Evolutionary conservation across 2,797 vertebrate species (phyloP).

Genomic region (Amphiprion clarkii): DNA sequence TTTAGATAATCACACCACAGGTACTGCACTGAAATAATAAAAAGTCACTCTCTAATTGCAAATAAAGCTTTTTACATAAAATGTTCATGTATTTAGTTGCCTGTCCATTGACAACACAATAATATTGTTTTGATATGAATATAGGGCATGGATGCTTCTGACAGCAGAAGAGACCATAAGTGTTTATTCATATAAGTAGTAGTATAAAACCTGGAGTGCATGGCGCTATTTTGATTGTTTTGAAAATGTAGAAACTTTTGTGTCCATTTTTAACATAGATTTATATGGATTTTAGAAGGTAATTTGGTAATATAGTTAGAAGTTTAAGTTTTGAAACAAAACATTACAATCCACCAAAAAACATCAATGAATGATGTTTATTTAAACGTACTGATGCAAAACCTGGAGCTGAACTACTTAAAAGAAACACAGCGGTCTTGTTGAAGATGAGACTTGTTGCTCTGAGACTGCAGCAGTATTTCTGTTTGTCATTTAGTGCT

Average conservation of each 20-base stretch:
- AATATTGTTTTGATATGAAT: background rate
- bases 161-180: slow-evolving; percentile 2
- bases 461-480: background rate
- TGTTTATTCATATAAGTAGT: too few relatives aligned
- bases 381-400: background rate
- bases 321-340: too few relatives aligned
- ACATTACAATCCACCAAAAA: background rate
- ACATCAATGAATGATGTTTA: background rate
- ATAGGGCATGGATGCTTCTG: background rate
- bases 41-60: background rate
- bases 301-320: too few relatives aligned
- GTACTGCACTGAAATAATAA: background rate
- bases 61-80: background rate
- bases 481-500: background rate
- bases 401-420: background rate
- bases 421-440: background rate
- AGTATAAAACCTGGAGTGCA: too few relatives aligned
- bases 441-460: background rate
- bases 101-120: background rate
- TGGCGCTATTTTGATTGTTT: too few relatives aligned
- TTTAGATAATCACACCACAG: background rate
- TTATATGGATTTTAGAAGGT: background rate
- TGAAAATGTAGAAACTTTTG: background rate
- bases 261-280: background rate
- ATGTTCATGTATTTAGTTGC: background rate